phyloP scores from a whole-genome alignment of 53 echinoderm and acorn worm genomes.

The Zoroaster sp. region DNA sequence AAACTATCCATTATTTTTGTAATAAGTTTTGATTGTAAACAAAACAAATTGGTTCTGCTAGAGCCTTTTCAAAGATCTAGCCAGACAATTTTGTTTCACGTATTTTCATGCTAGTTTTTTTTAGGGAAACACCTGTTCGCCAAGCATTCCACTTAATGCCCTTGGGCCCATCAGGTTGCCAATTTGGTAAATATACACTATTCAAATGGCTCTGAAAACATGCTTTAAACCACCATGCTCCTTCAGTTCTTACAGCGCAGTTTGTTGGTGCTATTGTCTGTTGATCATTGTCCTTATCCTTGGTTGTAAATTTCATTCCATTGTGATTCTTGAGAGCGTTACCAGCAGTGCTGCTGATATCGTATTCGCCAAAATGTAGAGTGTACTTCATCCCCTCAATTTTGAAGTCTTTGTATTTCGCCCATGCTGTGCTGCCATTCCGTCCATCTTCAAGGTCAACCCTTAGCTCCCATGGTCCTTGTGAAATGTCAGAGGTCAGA shows the following conservation, averaged over 20 bases:
- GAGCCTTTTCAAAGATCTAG: too few species aligned
- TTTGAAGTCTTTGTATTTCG: not conserved
- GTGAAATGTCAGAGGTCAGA: not conserved
- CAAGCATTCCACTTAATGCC: not conserved
- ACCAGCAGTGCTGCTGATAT: not conserved
- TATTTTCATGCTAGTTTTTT: not conserved
- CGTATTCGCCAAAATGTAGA: not conserved
- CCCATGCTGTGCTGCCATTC: not conserved
- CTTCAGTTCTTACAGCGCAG: not conserved
- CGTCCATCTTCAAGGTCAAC: not conserved
- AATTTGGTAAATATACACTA: not conserved
- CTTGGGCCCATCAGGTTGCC: not conserved
- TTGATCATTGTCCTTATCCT: not conserved
- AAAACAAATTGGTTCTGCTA: too few species aligned
- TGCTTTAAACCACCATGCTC: not conserved
- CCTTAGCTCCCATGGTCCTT: not conserved
- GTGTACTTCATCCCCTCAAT: not conserved
- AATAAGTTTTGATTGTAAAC: not conserved
- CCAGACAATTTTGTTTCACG: not conserved
- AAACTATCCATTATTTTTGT: too few species aligned
- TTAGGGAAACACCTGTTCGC: not conserved
- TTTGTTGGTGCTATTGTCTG: not conserved
- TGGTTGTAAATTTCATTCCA: not conserved
- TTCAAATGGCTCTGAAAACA: not conserved
- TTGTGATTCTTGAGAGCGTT: not conserved